These are phyloP conservation scores for Basileuterus tristriatus DNA, from an alignment of 2,797 vertebrate genomes.

Conservation along the genomic window DNA sequence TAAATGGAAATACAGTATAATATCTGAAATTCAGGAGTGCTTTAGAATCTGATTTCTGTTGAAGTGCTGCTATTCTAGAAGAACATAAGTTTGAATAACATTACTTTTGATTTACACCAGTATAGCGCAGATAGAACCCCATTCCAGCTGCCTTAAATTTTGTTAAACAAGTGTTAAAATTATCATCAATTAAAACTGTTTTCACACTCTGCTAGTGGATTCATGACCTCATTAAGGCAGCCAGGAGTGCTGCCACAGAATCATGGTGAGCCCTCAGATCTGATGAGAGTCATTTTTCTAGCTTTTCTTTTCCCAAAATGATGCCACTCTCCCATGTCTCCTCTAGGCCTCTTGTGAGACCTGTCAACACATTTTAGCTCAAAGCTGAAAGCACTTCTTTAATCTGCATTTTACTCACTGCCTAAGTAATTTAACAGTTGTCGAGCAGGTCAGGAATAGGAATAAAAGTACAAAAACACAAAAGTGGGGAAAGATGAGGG, in stretches of 20 bases:
- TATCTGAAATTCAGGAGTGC: slow-evolving; percentile 46
- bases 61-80: slow-evolving; percentile 26
- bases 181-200: slow-evolving; percentile 6
- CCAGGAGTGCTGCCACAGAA: not conserved
- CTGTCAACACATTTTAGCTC: slow-evolving; percentile 57
- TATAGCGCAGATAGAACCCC: not conserved
- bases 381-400: slow-evolving; percentile 13
- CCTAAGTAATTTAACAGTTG: slow-evolving; percentile 41
- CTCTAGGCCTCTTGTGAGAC: slow-evolving; percentile 14
- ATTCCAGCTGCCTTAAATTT: slow-evolving; percentile 5
- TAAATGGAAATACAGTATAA: slow-evolving; percentile 63
- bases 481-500: not conserved
- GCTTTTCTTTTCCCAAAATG: slow-evolving; percentile 2
- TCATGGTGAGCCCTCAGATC: not conserved
- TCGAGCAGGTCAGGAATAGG: slow-evolving; percentile 35
- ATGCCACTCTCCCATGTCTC: not conserved
- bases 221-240: not conserved
- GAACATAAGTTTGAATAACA: slow-evolving; percentile 33
- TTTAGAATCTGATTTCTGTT: slow-evolving; percentile 16
- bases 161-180: slow-evolving; percentile 6
- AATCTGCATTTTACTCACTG: slow-evolving; percentile 37
- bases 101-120: not conserved
- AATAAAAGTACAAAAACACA: slow-evolving; percentile 1
- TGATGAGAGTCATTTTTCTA: not conserved
- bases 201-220: not conserved